Percentiles rank a stretch among this genome's conserved stretches.
phyloP scores from a whole-genome alignment of 2,888 invertebrate genomes.

The Microctonus hyperodae region DNA sequence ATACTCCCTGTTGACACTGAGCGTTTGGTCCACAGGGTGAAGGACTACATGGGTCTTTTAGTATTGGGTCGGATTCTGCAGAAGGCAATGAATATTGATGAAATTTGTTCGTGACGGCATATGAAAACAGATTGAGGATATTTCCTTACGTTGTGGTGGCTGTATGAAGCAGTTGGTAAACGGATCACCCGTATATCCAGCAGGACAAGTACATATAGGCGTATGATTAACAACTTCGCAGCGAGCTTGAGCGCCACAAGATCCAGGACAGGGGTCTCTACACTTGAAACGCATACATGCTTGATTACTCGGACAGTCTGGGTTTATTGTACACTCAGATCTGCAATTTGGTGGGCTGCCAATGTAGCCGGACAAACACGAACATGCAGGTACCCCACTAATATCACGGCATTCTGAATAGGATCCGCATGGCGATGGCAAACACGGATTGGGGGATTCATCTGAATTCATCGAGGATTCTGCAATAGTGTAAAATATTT shows the following conservation, averaged over 20 bases:
- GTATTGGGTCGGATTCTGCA: constrained; percentile 27
- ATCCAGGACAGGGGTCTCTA: constrained; percentile 78
- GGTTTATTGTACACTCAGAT: constrained; percentile 69
- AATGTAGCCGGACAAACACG: constrained; percentile 71
- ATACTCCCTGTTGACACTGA: constrained; percentile 77
- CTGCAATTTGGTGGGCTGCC: constrained; percentile 72
- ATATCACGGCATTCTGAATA: constrained; percentile 72
- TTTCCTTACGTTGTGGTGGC: constrained; percentile 57
- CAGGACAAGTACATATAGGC: constrained; percentile 76
- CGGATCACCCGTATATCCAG: constrained; percentile 76
- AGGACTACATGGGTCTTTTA: constrained; percentile 74
- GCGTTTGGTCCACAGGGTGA: constrained; percentile 80
- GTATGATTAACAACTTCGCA: constrained; percentile 80
- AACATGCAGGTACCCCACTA: constrained; percentile 71
- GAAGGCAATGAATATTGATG: not conserved
- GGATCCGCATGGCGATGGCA: constrained; percentile 70
- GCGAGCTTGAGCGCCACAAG: constrained; percentile 76
- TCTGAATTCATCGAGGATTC: constrained; percentile 35
- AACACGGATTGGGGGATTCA: constrained; percentile 55
- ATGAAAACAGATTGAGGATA: constrained; percentile 32
- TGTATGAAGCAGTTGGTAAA: constrained; percentile 66
- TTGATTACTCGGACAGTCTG: constrained; percentile 76
- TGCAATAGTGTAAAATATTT: constrained; percentile 37
- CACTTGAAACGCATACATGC: constrained; percentile 82
- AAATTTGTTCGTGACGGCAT: constrained; percentile 58